These are phyloP conservation scores for Ectemnius continuus DNA, from an alignment of 2,888 invertebrate genomes.

Conservation along the genomic window DNA sequence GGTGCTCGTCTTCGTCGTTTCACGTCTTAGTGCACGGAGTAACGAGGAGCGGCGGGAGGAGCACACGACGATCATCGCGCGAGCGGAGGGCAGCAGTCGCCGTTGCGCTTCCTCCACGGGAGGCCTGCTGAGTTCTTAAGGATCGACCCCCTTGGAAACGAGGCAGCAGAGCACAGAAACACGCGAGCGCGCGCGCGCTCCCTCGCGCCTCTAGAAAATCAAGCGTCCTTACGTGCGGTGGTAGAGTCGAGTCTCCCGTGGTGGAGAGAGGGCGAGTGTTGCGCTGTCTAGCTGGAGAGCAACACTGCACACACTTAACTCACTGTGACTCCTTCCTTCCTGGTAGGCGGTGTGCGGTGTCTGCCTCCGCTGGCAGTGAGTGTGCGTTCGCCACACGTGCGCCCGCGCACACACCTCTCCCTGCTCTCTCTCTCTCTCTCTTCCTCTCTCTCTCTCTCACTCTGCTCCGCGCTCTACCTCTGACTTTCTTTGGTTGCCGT, in stretches of 20 bases:
- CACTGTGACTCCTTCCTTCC: constrained; percentile 54
- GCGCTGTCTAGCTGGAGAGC: constrained; percentile 71
- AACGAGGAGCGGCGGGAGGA: too few relatives aligned
- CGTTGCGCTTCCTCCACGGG: too few relatives aligned
- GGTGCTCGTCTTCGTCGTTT: too few relatives aligned
- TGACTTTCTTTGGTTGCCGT: not conserved
- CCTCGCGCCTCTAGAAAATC: not conserved
- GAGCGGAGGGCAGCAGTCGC: too few relatives aligned
- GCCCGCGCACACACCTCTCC: constrained; percentile 3
- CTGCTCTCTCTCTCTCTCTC: not conserved
- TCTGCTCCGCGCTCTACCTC: not conserved
- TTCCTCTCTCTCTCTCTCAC: not conserved
- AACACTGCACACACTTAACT: constrained; percentile 67
- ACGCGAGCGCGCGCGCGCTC: constrained; percentile 15
- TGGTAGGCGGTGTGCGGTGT: constrained; percentile 7
- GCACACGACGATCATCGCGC: too few relatives aligned
- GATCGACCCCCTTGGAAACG: too few relatives aligned
- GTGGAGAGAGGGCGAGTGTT: constrained; percentile 69
- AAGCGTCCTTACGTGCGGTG: constrained; percentile 50
- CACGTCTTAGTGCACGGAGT: too few relatives aligned
- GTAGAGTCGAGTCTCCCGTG: constrained; percentile 46
- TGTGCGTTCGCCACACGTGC: constrained; percentile 17
- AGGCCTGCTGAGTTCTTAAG: too few relatives aligned
- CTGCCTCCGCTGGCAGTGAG: constrained; percentile 3
- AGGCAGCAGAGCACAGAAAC: too few relatives aligned